Conservation (phyloP, 92 coral and sea anemone genomes). For the Umimayanthus kanabou region DNA sequence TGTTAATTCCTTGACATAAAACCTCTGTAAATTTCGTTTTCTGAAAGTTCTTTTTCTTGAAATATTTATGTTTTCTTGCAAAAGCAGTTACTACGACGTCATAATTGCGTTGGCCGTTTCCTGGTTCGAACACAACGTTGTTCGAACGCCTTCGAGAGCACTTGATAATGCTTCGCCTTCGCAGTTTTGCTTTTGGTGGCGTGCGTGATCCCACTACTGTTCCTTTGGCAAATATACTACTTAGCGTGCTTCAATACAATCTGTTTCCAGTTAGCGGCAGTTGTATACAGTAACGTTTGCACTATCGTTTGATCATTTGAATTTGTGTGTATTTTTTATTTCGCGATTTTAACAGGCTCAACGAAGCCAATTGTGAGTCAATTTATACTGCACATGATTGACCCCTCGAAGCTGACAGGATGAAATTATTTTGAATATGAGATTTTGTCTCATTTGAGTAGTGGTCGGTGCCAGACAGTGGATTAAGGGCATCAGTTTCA, state of each 20-base stretch:
- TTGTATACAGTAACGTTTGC: not conserved
- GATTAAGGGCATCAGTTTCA: not conserved
- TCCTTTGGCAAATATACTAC: not conserved
- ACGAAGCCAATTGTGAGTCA: not conserved
- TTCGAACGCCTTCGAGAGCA: not conserved
- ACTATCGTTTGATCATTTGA: not conserved
- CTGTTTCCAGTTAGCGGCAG: not conserved
- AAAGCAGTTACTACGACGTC: not conserved
- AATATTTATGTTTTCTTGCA: not conserved
- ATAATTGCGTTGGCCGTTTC: not conserved
- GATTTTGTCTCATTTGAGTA: not conserved
- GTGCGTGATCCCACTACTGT: slow-evolving; percentile 15
- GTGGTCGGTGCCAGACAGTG: not conserved
- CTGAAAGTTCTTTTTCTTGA: not conserved
- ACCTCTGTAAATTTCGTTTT: not conserved
- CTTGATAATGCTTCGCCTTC: not conserved
- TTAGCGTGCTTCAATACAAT: not conserved
- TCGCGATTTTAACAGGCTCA: not conserved
- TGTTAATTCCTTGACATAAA: slow-evolving; percentile 2
- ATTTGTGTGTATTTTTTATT: not conserved
- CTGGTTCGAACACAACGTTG: not conserved
- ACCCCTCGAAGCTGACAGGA: slow-evolving; percentile 7
- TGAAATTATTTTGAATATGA: not conserved
- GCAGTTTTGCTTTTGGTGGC: slow-evolving; percentile 15
- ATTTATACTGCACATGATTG: not conserved